Conservation (phyloP, 1,140 invertebrate genomes). For the Temnothorax nylanderi region DNA sequence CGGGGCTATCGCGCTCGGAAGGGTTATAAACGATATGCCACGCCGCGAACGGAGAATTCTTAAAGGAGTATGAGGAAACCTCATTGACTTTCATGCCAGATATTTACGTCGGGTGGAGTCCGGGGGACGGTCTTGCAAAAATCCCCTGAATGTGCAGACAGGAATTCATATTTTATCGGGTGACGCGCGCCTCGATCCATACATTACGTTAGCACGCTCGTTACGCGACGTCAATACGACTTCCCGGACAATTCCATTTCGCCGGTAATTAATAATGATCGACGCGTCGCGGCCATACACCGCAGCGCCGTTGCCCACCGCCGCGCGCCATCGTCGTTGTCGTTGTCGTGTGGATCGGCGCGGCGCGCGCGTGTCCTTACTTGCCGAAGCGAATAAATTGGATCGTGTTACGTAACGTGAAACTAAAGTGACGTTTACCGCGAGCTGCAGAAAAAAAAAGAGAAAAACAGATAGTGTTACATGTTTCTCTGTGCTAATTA, state of each 20-base stretch:
- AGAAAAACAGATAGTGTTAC: constrained; percentile 36
- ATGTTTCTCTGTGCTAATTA: constrained; percentile 30
- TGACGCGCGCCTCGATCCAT: constrained; percentile 31
- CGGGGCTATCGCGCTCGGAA: background rate
- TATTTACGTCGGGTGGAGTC: constrained; percentile 46
- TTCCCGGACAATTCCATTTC: constrained; percentile 53
- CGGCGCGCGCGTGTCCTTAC: constrained; percentile 44
- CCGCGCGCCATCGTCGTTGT: background rate
- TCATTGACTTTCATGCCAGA: constrained; percentile 72
- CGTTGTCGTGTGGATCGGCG: background rate
- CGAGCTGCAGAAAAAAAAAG: constrained; percentile 2
- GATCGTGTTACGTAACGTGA: constrained; percentile 43
- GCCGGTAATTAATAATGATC: constrained; percentile 66
- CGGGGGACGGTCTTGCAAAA: constrained; percentile 23
- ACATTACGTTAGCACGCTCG: constrained; percentile 33
- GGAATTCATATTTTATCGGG: constrained; percentile 70
- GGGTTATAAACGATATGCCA: constrained; percentile 57
- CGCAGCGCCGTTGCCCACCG: background rate
- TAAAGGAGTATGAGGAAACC: constrained; percentile 40
- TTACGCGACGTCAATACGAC: constrained; percentile 30
- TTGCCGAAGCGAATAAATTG: constrained; percentile 46
- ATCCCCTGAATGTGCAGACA: constrained; percentile 21
- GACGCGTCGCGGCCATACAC: constrained; percentile 39
- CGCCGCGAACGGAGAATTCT: constrained; percentile 23
- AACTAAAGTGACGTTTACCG: constrained; percentile 26